Evolutionary conservation across 2,888 invertebrate genomes (phyloP), one percentile per base, ranked within the genome.

Genomic region (Drosophila borborema): DNA sequence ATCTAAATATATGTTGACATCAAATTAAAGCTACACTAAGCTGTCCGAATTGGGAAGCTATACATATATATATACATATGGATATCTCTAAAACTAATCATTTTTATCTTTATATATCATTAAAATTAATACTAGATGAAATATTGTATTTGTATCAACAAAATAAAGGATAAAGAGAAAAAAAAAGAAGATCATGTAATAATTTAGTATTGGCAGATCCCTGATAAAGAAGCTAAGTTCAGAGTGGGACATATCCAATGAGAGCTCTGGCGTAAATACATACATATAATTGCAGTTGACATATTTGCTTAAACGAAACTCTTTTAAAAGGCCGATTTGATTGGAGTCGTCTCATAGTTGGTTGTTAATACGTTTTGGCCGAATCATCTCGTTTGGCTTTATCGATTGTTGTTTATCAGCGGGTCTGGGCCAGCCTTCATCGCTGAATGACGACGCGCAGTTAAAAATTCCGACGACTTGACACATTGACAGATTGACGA

Each of bases 371-470:
- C 66, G 64, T 66, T 58, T 56, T 41, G 54, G 60, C 70, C 66
- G 55, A 74, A 71, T 76, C 70, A 68, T 72, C 66, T 70, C 58
- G 63, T 77, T 76, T 69, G 63, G 72, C 67, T 60, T 82, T 85
- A 85, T 85, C 88, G 85, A 85, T 85, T 85, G 72, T 46, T 73
- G 67, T 60, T 82, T 87, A 89, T 85, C 82, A 85, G 64, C 72
- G 51, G 38, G 46, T 69, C 2, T 56, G 51, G 51, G 54, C 31
- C 53, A 72, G 67, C 75, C 76, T 34, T 64, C 67, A 61, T 59
- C 59, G 43, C 61, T 56, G 64, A 73, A 60, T 63, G 74, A 4
- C 49, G 54, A 64, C 55, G 53, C 46, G 36, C 53, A 58, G 58
- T 59, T 62, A 69, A 74, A 67, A 80, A 66, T 64, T 54, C 36